Percentiles rank a stretch among this genome's conserved stretches.
These are phyloP conservation scores for Lepeophtheirus salmonis DNA, from an alignment of 1,140 invertebrate genomes.

Conservation along the genomic window DNA sequence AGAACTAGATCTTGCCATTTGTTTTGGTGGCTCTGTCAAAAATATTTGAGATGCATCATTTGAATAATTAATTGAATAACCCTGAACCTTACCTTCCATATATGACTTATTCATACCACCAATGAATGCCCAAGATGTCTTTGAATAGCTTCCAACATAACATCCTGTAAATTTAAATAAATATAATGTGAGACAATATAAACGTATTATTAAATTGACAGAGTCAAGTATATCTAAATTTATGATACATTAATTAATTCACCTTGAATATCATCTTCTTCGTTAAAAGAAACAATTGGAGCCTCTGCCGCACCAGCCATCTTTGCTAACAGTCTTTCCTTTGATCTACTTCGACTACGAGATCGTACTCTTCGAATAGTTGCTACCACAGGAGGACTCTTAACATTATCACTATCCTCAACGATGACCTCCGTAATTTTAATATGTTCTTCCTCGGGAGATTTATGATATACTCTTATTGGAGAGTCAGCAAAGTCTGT, in stretches of 20 bases:
- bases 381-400: background rate
- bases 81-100: background rate
- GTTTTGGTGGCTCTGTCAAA: constrained; percentile 12
- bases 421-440: background rate
- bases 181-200: too few species aligned
- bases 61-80: background rate
- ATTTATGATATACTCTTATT: too few species aligned
- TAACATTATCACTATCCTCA: background rate
- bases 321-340: constrained; percentile 6
- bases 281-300: background rate
- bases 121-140: constrained; percentile 5
- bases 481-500: background rate
- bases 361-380: background rate
- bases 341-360: constrained; percentile 3
- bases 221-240: too few species aligned
- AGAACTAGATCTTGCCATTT: constrained; percentile 27
- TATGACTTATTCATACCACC: constrained; percentile 2
- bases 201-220: too few species aligned
- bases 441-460: too few species aligned
- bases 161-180: constrained; percentile 3
- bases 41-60: background rate
- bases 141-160: constrained; percentile 8
- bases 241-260: too few species aligned
- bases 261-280: constrained; percentile 10
- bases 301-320: background rate